Evolutionary conservation across 2,888 invertebrate genomes (phyloP).

Genomic region (Merodon equestris): DNA sequence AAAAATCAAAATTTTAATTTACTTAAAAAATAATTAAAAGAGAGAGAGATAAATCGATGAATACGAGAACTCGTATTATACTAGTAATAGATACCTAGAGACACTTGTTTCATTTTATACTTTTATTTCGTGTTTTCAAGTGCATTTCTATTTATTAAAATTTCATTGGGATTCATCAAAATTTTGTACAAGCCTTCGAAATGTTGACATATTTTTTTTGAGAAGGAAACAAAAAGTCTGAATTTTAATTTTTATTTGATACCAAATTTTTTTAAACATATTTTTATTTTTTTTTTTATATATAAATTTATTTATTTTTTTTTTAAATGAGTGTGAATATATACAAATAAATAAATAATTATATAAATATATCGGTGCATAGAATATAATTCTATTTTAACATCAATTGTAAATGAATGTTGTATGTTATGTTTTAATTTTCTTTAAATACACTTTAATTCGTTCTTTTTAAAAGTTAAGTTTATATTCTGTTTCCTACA

Average conservation of each 20-base stretch:
- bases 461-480: slow-evolving; percentile 48
- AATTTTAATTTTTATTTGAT: slow-evolving; percentile 62
- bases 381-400: slow-evolving; percentile 58
- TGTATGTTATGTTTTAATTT: slow-evolving; percentile 36
- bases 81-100: slow-evolving; percentile 51
- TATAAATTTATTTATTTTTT: slow-evolving; percentile 28
- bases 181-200: slow-evolving; percentile 36
- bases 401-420: slow-evolving; percentile 51
- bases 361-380: slow-evolving; percentile 51
- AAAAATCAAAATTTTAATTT: slow-evolving; percentile 59
- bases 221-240: slow-evolving; percentile 50
- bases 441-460: slow-evolving; percentile 19
- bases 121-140: slow-evolving; percentile 46
- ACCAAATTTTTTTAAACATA: slow-evolving; percentile 60
- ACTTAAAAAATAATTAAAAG: slow-evolving; percentile 31
- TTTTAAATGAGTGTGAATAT: slow-evolving; percentile 39
- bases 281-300: slow-evolving; percentile 20
- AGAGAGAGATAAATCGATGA: slow-evolving; percentile 61
- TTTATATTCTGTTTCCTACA: slow-evolving; percentile 40
- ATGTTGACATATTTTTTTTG: slow-evolving; percentile 12
- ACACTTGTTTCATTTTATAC: slow-evolving; percentile 3
- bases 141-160: slow-evolving; percentile 59
- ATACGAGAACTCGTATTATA: slow-evolving; percentile 60
- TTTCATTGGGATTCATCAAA: slow-evolving; percentile 62
- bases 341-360: slow-evolving; percentile 20